A percentile compares a stretch with the other conserved stretches of the same genome.
Conservation (phyloP, 2,113 vertebrate genomes). For the Chunga burmeisteri region DNA sequence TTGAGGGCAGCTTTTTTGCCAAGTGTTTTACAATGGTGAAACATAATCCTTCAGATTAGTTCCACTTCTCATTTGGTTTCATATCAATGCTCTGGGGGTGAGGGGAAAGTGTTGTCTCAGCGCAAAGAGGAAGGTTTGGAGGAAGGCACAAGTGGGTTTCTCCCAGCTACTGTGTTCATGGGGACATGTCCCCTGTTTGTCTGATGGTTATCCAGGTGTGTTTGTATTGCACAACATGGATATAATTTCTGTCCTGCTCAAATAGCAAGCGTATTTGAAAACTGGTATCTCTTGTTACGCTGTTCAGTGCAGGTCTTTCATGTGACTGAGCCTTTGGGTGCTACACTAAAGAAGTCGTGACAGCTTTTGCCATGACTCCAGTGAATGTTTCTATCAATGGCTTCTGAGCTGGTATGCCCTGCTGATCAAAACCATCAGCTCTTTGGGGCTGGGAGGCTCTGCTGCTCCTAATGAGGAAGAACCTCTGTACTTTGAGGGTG, state of each 20-base stretch:
- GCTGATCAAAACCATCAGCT: background rate
- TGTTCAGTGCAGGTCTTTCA: background rate
- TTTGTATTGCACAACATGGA: background rate
- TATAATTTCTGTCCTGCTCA: background rate
- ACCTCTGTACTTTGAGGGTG: too few species aligned
- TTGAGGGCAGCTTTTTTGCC: background rate
- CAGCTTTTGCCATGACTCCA: background rate
- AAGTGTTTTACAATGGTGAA: background rate
- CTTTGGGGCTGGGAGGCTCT: background rate
- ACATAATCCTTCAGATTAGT: background rate
- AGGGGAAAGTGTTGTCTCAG: background rate
- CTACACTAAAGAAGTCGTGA: background rate
- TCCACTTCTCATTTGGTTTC: background rate
- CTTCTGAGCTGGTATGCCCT: background rate
- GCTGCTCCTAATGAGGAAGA: background rate
- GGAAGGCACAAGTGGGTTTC: background rate
- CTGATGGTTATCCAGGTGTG: background rate
- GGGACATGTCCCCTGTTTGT: background rate
- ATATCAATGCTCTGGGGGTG: background rate
- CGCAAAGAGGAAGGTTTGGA: background rate
- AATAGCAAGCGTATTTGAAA: background rate
- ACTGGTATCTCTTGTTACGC: rapidly evolving
- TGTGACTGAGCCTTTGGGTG: background rate
- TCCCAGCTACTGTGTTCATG: background rate
- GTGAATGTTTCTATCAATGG: background rate